Percentiles rank a stretch among this genome's conserved stretches.
These are phyloP conservation scores for Neosalanx taihuensis DNA, from an alignment of 2,797 vertebrate genomes.

Conservation along the genomic window DNA sequence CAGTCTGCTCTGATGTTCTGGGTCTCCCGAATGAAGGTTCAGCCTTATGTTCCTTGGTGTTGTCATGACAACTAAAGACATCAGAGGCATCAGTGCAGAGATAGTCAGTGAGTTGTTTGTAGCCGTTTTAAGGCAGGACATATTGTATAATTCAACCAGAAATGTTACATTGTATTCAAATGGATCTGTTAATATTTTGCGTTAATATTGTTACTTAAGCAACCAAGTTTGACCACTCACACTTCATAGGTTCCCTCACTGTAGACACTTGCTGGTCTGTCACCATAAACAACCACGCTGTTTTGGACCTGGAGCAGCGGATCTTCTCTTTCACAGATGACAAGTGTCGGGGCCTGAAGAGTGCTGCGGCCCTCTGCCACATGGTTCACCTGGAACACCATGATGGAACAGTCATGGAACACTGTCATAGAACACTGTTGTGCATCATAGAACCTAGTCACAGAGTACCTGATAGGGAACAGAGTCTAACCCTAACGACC, in stretches of 20 bases:
- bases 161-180: not conserved
- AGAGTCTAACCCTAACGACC: too few species aligned
- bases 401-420: not conserved
- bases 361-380: slow-evolving; percentile 61
- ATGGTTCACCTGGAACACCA: slow-evolving; percentile 70
- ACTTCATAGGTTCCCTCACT: slow-evolving; percentile 51
- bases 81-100: not conserved
- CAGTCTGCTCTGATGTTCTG: slow-evolving; percentile 56
- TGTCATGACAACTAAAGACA: slow-evolving; percentile 34
- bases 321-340: slow-evolving; percentile 71
- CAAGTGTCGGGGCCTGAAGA: slow-evolving; percentile 72
- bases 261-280: slow-evolving; percentile 54
- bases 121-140: not conserved
- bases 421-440: not conserved
- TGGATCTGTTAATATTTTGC: not conserved
- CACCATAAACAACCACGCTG: slow-evolving; percentile 56
- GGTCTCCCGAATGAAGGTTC: slow-evolving; percentile 30
- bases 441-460: too few species aligned
- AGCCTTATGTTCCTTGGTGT: slow-evolving; percentile 9
- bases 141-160: not conserved
- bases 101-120: not conserved
- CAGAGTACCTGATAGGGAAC: too few species aligned
- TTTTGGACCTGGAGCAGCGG: slow-evolving; percentile 59
- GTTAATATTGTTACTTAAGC: not conserved
- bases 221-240: slow-evolving; percentile 51